Evolutionary conservation across 2,797 vertebrate genomes (phyloP).

Genomic region (Danio albolineatus): DNA sequence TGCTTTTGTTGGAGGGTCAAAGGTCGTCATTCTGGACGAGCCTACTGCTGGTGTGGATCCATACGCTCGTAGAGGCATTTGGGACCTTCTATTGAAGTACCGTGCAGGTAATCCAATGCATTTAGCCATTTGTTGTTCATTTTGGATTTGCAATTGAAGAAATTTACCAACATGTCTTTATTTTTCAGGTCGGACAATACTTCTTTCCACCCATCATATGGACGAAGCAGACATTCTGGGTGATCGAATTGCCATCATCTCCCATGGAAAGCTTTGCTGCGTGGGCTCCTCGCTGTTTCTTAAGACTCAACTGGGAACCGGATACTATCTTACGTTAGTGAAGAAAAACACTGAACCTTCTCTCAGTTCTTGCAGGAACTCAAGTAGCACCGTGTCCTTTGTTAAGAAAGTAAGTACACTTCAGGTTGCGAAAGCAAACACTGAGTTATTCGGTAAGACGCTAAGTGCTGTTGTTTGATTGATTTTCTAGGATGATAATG

Average conservation of each 20-base stretch:
- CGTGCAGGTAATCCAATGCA: slow-evolving; percentile 83
- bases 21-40: slow-evolving; percentile 97
- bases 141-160: background rate
- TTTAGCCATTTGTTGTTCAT: background rate
- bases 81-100: slow-evolving; percentile 97
- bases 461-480: background rate
- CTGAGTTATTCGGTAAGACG: background rate
- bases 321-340: slow-evolving; percentile 96
- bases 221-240: slow-evolving; percentile 97
- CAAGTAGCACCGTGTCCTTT: slow-evolving; percentile 94
- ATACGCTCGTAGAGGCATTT: slow-evolving; percentile 96
- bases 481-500: slow-evolving; percentile 87
- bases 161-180: background rate
- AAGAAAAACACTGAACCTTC: slow-evolving; percentile 93
- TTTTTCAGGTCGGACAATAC: slow-evolving; percentile 90
- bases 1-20: slow-evolving; percentile 97
- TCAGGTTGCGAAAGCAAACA: background rate
- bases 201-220: slow-evolving; percentile 99
- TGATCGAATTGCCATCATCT: slow-evolving; percentile 97
- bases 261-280: slow-evolving; percentile 95
- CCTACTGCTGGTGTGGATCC: slow-evolving; percentile 98
- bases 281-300: slow-evolving; percentile 96
- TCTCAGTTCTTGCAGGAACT: slow-evolving; percentile 95
- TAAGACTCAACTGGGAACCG: slow-evolving; percentile 95
- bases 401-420: slow-evolving; percentile 82